Conservation (phyloP, 2,888 invertebrate species). For the Selenia dentaria region DNA sequence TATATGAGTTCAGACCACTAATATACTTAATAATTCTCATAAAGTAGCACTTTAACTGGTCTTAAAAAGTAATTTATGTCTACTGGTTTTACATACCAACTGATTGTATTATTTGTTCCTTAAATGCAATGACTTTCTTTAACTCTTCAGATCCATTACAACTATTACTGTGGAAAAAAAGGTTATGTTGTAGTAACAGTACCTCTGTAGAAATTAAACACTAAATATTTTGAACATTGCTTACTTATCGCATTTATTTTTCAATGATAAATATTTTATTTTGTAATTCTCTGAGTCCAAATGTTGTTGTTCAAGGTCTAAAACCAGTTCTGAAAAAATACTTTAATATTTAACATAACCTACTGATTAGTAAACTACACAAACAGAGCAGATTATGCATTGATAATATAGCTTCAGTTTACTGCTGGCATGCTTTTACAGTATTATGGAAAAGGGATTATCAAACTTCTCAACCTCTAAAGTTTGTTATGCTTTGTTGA, state of each 20-base stretch:
- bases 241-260: conserved; percentile 62
- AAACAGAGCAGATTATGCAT: no score
- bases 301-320: conserved; percentile 53
- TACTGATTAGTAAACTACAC: no score
- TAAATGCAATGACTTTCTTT: conserved; percentile 53
- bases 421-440: no score
- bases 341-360: no score
- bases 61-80: no score
- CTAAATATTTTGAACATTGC: background rate
- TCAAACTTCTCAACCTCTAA: no score
- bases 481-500: conserved; percentile 49
- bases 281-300: conserved; percentile 52
- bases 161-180: conserved; percentile 49
- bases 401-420: no score
- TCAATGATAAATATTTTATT: conserved; percentile 44
- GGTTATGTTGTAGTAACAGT: background rate
- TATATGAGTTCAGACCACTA: no score
- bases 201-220: no score
- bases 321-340: conserved; percentile 54
- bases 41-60: no score
- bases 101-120: conserved; percentile 59
- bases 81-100: conserved; percentile 52
- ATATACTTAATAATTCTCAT: no score
- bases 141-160: conserved; percentile 56
- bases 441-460: no score